Conservation (phyloP, 64 coral and sea anemone genomes). For the Stichodactyla helianthus region DNA sequence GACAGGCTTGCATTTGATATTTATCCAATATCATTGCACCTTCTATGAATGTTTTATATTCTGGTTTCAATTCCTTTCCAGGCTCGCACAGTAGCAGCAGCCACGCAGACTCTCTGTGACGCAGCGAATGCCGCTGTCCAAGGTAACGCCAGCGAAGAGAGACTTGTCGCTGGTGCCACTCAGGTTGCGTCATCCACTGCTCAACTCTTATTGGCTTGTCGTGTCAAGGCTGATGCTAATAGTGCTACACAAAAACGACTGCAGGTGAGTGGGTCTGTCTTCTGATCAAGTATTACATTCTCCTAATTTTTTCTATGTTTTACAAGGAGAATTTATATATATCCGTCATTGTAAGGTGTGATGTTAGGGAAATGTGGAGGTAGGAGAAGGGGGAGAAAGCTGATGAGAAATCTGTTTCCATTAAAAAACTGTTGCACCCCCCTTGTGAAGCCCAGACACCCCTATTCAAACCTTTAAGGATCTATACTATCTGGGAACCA, state of each 20-base stretch:
- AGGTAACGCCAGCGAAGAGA: slow-evolving; percentile 92
- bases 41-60: neutral
- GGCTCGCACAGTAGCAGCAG: slow-evolving; percentile 93
- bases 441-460: no score
- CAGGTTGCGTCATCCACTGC: slow-evolving; percentile 89
- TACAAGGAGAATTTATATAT: no score
- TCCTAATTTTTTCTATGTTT: neutral
- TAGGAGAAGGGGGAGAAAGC: no score
- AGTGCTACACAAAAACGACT: slow-evolving; percentile 80
- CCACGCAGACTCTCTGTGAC: slow-evolving; percentile 87
- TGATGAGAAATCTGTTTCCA: no score
- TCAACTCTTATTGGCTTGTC: slow-evolving; percentile 81
- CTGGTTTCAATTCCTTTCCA: neutral
- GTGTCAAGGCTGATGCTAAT: slow-evolving; percentile 95
- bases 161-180: slow-evolving; percentile 80
- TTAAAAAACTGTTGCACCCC: no score
- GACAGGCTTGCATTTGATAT: neutral
- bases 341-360: no score
- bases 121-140: slow-evolving; percentile 93
- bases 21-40: neutral
- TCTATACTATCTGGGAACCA: no score
- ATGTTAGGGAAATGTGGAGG: no score
- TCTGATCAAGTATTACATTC: neutral
- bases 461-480: no score
- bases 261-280: slow-evolving; percentile 68